Evolutionary conservation across 2,797 vertebrate genomes (phyloP).

Genomic region (Tinamus major): DNA sequence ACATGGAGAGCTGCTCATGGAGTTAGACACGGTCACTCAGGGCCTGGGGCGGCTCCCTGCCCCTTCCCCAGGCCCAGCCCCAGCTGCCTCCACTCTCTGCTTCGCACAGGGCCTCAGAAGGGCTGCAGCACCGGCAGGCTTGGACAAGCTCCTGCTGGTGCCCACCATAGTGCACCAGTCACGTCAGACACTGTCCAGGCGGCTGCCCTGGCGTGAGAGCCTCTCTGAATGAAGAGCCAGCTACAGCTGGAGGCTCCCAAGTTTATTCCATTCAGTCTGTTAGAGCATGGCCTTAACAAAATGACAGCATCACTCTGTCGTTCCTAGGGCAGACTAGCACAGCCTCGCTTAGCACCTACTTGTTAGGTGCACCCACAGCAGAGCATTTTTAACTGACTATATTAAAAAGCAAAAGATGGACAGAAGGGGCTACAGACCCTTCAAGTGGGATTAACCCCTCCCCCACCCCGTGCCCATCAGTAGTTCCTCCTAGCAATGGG

Average conservation of each 20-base stretch:
- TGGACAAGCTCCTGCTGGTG: neutral
- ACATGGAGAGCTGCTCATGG: neutral
- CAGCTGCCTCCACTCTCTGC: neutral
- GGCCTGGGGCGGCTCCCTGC: too few species aligned
- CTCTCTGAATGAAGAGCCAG: neutral
- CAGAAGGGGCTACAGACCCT: constrained; percentile 32
- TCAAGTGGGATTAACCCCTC: neutral
- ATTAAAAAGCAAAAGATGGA: constrained; percentile 28
- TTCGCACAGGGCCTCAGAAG: neutral
- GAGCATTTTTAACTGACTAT: constrained; percentile 19
- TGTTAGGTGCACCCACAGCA: neutral
- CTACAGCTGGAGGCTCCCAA: neutral
- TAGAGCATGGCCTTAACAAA: neutral
- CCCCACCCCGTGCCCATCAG: neutral
- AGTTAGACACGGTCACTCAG: too few species aligned
- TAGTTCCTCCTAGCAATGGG: constrained; percentile 14
- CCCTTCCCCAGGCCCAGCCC: too few species aligned
- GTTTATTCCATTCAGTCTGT: neutral
- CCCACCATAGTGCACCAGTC: neutral
- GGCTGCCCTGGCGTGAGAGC: neutral
- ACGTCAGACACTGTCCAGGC: neutral
- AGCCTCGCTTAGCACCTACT: neutral
- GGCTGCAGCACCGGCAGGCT: neutral
- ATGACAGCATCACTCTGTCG: neutral
- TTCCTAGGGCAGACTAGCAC: neutral